phyloP scores from a whole-genome alignment of 2,888 invertebrate genomes.

The Metallyticus violacea region DNA sequence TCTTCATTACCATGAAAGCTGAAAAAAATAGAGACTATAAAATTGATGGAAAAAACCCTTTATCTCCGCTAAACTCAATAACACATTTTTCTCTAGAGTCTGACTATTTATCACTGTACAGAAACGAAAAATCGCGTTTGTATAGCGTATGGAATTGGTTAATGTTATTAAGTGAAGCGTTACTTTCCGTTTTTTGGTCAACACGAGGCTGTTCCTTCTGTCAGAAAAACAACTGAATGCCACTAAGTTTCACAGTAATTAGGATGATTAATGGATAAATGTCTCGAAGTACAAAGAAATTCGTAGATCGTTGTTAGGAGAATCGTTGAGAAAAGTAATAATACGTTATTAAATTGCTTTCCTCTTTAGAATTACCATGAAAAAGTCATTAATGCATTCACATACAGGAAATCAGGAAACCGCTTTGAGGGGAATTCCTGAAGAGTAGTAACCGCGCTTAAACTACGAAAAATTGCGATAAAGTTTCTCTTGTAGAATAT shows the following conservation, averaged over 20 bases:
- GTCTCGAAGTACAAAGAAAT: not conserved
- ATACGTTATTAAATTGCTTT: conserved; percentile 9
- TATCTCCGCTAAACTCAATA: not conserved
- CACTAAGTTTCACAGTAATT: not conserved
- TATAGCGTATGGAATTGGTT: not conserved
- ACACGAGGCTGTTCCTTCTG: not conserved
- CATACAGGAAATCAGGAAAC: no score
- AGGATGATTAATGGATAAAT: not conserved
- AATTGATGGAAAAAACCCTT: not conserved
- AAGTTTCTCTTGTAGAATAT: no score
- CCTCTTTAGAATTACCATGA: no score
- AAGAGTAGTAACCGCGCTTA: no score
- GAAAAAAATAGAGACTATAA: not conserved
- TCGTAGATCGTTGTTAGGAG: not conserved
- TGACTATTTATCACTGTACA: not conserved
- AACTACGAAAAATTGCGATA: no score
- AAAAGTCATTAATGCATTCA: no score
- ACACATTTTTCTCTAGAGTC: not conserved
- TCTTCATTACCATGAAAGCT: not conserved
- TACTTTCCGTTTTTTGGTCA: not conserved
- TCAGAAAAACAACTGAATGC: not conserved
- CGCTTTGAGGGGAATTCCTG: no score
- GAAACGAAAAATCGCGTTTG: not conserved
- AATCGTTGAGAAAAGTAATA: not conserved
- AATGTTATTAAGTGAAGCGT: not conserved